Evolutionary conservation across 2,797 vertebrate genomes (phyloP), one percentile per base, ranked within the genome.

Genomic region (Cossypha polioptera): DNA sequence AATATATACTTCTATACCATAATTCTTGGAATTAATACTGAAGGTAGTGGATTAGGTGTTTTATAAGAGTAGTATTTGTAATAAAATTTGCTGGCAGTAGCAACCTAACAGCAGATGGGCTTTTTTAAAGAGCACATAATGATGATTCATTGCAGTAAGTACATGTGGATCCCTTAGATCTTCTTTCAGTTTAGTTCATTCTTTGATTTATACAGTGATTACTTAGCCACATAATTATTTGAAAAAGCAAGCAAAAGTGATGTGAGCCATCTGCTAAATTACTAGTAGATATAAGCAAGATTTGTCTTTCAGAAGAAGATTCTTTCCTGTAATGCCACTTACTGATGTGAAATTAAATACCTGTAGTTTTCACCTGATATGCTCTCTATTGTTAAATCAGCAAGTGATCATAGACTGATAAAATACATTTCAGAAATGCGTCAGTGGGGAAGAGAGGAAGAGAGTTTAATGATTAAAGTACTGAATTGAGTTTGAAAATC

Each of bases 51-150:
- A 90, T 92, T 93, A 73, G 82, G 62, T 86, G 47, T 95, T 95
- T 86, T 92, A 92, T 96, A 97, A 90, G 97, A 92, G 88, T 54
- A 94, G 47, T 68, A 81, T 84, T 78, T 67, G 36, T 86, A 95
- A 74, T 86, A 94, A 97, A 96, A 96, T 53, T 94, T 93, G 53
- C 45, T 86, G 72, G 76, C 92, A 83, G 25, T 71, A 36, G 83
- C 92, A 96, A 95, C 22, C 51, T 86, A 84, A 38, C 26, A 92
- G 84, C 62, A 95, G 82, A 95, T 48, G 94, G 28, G 74, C 8
- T 75, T 71, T 91, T 95, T 61, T 29, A 95, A 91, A 86, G 73
- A 55, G 50, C 83, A 84, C 83, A 59, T 92, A 96, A 93, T 71
- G 59, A 91, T 93, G 47, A 85, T 94, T 93, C 42, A 82, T 17